Conservation (phyloP, 1,140 invertebrate species). For the Apolygus lucorum region DNA sequence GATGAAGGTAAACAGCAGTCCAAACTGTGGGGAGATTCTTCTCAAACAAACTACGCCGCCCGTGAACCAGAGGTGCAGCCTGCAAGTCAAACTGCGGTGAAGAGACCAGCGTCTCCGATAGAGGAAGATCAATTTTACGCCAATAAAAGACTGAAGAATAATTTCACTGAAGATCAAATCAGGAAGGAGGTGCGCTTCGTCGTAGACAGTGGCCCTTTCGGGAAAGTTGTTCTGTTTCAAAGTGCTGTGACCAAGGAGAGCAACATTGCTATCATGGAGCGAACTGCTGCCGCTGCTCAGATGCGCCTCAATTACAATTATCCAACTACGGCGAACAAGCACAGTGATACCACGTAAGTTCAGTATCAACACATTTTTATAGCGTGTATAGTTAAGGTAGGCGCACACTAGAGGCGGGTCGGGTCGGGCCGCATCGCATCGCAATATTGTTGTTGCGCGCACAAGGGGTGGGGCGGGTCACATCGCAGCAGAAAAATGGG, state of each 20-base stretch:
- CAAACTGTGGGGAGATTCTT: neutral
- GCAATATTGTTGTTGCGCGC: too few species aligned
- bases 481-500: too few species aligned
- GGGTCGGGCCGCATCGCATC: too few species aligned
- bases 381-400: too few species aligned
- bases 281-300: slow-evolving; percentile 21
- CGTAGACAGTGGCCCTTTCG: slow-evolving; percentile 21
- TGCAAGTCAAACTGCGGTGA: neutral
- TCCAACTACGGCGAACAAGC: neutral
- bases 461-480: too few species aligned
- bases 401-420: too few species aligned
- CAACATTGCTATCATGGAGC: slow-evolving; percentile 17
- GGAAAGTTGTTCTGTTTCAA: slow-evolving; percentile 24
- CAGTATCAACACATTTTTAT: too few species aligned
- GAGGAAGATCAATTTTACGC: neutral
- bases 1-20: neutral
- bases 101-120: neutral
- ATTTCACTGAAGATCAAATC: neutral
- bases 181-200: neutral
- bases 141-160: neutral
- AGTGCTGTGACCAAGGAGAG: neutral
- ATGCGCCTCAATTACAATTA: slow-evolving; percentile 18
- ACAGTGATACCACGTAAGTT: neutral
- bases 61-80: neutral
- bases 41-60: neutral